These are phyloP conservation scores for Serranus cabrilla DNA, from an alignment of 2,797 vertebrate species.

Conservation along the genomic window DNA sequence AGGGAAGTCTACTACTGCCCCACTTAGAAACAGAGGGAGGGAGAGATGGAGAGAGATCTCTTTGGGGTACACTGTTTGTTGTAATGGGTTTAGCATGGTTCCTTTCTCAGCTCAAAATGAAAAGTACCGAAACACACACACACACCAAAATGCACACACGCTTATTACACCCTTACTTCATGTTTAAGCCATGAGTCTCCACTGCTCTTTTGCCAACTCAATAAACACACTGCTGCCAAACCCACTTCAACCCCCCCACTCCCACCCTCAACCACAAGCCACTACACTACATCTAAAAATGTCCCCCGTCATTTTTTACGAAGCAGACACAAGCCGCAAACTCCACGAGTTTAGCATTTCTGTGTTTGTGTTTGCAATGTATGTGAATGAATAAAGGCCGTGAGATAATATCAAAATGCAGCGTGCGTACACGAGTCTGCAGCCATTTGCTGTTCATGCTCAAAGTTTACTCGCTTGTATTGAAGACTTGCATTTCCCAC, in stretches of 20 bases:
- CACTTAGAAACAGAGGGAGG: conserved; percentile 43
- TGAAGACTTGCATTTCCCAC: conserved; percentile 30
- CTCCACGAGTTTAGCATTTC: background rate
- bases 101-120: conserved; percentile 58
- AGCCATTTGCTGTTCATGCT: conserved; percentile 21
- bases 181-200: conserved; percentile 70
- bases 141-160: conserved; percentile 36
- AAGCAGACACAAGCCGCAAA: conserved; percentile 1
- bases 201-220: conserved; percentile 59
- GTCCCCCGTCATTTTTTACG: conserved; percentile 18
- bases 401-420: conserved; percentile 18
- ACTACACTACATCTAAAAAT: conserved; percentile 38
- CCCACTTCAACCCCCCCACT: conserved; percentile 32
- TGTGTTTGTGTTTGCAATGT: conserved; percentile 15
- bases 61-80: conserved; percentile 44
- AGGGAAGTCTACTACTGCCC: conserved; percentile 54
- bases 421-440: background rate
- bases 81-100: conserved; percentile 65
- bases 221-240: conserved; percentile 48
- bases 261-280: conserved; percentile 19
- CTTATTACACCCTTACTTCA: conserved; percentile 53
- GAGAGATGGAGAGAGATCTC: conserved; percentile 39
- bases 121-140: conserved; percentile 48
- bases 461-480: conserved; percentile 12
- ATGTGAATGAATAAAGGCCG: conserved; percentile 11